Percentiles rank a stretch among this genome's conserved stretches.
Conservation (phyloP, 2,888 invertebrate genomes). For the Acholoe squamosa region DNA sequence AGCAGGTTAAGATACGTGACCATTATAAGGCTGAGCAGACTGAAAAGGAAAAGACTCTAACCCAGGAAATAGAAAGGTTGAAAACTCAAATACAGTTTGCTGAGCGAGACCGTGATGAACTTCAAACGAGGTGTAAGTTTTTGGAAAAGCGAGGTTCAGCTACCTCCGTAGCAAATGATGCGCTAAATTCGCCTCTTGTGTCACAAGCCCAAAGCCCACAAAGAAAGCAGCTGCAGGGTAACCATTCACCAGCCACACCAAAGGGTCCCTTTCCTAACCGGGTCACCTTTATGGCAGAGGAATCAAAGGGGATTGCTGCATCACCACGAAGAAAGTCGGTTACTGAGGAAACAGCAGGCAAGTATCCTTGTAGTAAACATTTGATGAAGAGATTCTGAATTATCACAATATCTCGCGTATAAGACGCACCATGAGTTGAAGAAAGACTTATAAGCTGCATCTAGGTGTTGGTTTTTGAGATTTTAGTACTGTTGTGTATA, state of each 20-base stretch:
- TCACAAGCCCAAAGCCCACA: background rate
- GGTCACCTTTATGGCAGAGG: slow-evolving; percentile 29
- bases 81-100: slow-evolving; percentile 35
- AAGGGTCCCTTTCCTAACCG: slow-evolving; percentile 36
- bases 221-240: background rate
- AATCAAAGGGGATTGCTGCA: background rate
- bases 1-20: background rate
- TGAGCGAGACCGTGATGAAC: slow-evolving; percentile 8
- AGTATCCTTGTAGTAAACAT: too few species aligned
- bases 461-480: too few species aligned
- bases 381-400: too few species aligned
- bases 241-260: background rate
- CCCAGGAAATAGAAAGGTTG: background rate
- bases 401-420: too few species aligned
- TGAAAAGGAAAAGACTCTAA: background rate
- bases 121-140: slow-evolving; percentile 12
- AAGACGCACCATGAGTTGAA: too few species aligned
- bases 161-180: background rate
- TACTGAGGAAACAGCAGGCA: background rate
- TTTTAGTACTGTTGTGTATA: too few species aligned
- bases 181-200: background rate
- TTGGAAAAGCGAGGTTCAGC: background rate
- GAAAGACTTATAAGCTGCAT: too few species aligned
- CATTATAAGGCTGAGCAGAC: background rate
- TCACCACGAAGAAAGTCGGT: background rate